Evolutionary conservation across 2,888 invertebrate species (phyloP).

Genomic region (Brenthis ino): DNA sequence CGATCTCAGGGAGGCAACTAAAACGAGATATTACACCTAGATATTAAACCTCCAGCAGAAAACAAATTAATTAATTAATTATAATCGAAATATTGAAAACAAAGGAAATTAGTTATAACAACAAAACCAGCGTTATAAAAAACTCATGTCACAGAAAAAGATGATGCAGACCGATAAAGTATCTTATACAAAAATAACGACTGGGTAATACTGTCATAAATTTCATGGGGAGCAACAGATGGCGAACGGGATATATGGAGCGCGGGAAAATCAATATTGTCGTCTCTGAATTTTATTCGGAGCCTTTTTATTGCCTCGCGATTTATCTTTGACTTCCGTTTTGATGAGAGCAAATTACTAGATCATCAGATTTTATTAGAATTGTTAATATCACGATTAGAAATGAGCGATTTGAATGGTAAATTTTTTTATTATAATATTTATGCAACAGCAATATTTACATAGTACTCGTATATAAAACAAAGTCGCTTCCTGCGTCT

Average conservation of each 20-base stretch:
- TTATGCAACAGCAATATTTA: too few species aligned
- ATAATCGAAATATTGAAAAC: not conserved
- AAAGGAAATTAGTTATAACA: slow-evolving; percentile 45
- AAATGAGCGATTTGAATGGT: too few species aligned
- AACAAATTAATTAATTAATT: too few species aligned
- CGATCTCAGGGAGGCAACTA: too few species aligned
- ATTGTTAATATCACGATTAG: too few species aligned
- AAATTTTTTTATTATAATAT: too few species aligned
- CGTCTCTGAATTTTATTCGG: slow-evolving; percentile 63
- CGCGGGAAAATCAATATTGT: slow-evolving; percentile 75
- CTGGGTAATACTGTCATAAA: slow-evolving; percentile 77
- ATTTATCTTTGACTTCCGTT: slow-evolving; percentile 41
- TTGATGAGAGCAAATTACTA: slow-evolving; percentile 24
- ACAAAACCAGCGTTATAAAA: slow-evolving; percentile 59
- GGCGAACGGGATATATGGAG: slow-evolving; percentile 75
- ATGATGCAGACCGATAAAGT: slow-evolving; percentile 66
- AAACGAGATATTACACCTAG: too few species aligned
- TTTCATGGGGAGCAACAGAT: slow-evolving; percentile 81
- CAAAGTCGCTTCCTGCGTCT: too few species aligned
- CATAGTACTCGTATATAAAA: too few species aligned
- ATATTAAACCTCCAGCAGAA: too few species aligned
- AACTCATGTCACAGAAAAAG: slow-evolving; percentile 62
- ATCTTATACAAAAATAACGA: slow-evolving; percentile 79
- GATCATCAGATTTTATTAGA: too few species aligned
- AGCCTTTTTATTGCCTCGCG: slow-evolving; percentile 62